Conservation (phyloP, 2,888 invertebrate species). For the Phasia obesa region DNA sequence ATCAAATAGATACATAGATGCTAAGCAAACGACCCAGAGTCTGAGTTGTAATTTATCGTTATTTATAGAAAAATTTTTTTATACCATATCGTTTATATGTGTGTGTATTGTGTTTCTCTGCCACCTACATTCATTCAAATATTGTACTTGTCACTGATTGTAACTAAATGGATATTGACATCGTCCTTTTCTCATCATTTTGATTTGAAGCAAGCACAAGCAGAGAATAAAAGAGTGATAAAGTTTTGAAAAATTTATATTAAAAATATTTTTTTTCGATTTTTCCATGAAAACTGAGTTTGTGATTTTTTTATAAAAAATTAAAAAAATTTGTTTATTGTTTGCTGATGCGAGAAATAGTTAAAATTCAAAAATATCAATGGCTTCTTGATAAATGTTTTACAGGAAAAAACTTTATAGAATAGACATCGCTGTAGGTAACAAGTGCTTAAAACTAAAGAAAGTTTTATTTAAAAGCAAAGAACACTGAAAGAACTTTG, state of each 20-base stretch:
- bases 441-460: background rate
- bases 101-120: slow-evolving; percentile 30
- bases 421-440: background rate
- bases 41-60: slow-evolving; percentile 58
- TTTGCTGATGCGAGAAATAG: slow-evolving; percentile 27
- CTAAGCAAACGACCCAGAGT: slow-evolving; percentile 4
- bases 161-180: slow-evolving; percentile 49
- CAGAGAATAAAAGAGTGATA: background rate
- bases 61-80: slow-evolving; percentile 35
- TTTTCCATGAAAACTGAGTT: background rate
- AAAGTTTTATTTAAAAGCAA: background rate
- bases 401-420: background rate
- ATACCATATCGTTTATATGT: slow-evolving; percentile 28
- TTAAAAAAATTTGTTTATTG: slow-evolving; percentile 3
- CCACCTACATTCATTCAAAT: slow-evolving; percentile 46
- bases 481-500: too few relatives aligned
- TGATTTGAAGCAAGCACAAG: background rate
- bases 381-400: slow-evolving; percentile 1
- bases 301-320: slow-evolving; percentile 19
- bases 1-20: background rate
- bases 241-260: slow-evolving; percentile 42
- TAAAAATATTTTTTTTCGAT: background rate
- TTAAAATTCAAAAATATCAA: slow-evolving; percentile 12
- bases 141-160: slow-evolving; percentile 62
- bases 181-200: slow-evolving; percentile 4